A percentile compares a stretch with the other conserved stretches of the same genome.
These are phyloP conservation scores for Cladorhizidae sp. DNA, from an alignment of 37 sponge, comb jelly and placozoan species.

Conservation along the genomic window DNA sequence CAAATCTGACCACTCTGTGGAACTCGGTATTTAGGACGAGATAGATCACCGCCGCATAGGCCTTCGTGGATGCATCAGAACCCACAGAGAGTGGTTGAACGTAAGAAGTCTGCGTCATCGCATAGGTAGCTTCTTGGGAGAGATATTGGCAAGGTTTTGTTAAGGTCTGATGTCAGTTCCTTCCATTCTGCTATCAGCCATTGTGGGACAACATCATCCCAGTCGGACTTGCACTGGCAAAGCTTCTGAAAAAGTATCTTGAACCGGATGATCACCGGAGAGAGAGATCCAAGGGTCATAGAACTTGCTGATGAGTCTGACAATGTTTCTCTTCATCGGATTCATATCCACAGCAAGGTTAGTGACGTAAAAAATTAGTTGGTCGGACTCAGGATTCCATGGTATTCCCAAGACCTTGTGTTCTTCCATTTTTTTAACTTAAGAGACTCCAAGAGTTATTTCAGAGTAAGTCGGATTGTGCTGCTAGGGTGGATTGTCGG, in stretches of 20 bases:
- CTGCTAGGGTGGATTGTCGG: not conserved
- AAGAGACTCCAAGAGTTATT: conserved; percentile 15
- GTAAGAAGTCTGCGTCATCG: not conserved
- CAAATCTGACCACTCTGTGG: conserved; percentile 10
- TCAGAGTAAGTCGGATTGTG: conserved; percentile 25
- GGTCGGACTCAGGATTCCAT: conserved; percentile 50
- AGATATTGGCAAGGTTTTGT: conserved; percentile 14
- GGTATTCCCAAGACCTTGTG: conserved; percentile 54
- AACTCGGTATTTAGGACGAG: conserved; percentile 17
- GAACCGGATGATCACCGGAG: conserved; percentile 50
- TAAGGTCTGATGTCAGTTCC: conserved; percentile 20
- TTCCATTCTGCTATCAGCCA: conserved; percentile 38
- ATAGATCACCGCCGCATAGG: conserved; percentile 63
- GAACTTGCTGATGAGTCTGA: conserved; percentile 40
- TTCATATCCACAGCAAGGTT: conserved; percentile 8
- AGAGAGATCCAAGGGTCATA: conserved; percentile 60
- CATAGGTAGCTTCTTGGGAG: conserved; percentile 38
- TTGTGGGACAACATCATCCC: conserved; percentile 41
- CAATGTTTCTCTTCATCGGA: conserved; percentile 45
- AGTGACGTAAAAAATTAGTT: conserved; percentile 28
- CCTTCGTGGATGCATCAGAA: conserved; percentile 56
- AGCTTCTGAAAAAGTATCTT: conserved; percentile 57
- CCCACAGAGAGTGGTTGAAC: conserved; percentile 42
- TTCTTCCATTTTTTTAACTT: conserved; percentile 8
- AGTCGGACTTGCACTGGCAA: conserved; percentile 33